Evolutionary conservation across 2,113 vertebrate species (phyloP).

Genomic region (Puffinus mauretanicus): DNA sequence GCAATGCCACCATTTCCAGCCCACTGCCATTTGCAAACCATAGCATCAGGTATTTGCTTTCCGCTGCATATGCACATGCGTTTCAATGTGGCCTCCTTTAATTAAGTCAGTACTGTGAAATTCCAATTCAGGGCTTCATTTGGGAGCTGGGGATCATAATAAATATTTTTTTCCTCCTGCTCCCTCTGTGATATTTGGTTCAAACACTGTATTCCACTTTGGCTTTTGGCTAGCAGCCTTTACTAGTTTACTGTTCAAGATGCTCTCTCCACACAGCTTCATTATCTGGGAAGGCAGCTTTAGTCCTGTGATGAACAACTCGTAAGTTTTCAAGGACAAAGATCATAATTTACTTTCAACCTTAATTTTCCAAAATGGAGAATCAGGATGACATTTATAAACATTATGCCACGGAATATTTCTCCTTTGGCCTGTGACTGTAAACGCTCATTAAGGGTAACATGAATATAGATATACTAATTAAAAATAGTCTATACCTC

Average conservation of each 20-base stretch:
- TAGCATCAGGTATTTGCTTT: neutral
- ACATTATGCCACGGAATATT: neutral
- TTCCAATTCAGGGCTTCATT: neutral
- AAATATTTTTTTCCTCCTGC: neutral
- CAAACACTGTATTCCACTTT: neutral
- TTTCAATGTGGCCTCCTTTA: neutral
- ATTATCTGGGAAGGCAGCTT: neutral
- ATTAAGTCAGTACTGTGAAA: neutral
- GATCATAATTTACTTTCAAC: neutral
- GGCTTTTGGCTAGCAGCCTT: neutral
- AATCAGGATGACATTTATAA: neutral
- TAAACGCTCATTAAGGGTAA: neutral
- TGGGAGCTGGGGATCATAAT: neutral
- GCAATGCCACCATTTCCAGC: neutral
- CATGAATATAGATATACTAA: neutral
- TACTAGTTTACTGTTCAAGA: neutral
- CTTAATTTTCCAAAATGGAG: neutral
- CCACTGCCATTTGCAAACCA: neutral
- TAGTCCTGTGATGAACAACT: neutral
- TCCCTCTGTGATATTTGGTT: neutral
- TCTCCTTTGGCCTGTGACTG: neutral
- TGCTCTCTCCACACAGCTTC: neutral
- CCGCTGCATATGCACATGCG: too few relatives aligned
- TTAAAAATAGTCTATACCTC: neutral
- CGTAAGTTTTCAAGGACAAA: neutral